Conservation (phyloP, 2,113 vertebrate species). For the Lycaon pictus region DNA sequence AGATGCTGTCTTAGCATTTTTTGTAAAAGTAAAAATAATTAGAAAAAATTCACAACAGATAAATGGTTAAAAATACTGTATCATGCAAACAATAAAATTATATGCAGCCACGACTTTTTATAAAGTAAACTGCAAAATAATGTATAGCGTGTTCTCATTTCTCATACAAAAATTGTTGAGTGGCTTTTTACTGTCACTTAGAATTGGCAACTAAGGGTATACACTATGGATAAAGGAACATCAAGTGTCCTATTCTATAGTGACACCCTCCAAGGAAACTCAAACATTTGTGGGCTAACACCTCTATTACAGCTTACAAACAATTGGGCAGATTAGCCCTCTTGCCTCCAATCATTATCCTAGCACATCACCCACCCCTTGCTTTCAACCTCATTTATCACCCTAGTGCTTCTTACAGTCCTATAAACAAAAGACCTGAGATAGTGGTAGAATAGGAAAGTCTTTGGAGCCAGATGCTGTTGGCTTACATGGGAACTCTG, state of each 20-base stretch:
- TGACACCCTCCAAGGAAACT: neutral
- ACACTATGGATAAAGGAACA: neutral
- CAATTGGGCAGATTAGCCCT: neutral
- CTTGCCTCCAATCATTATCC: neutral
- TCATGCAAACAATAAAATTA: neutral
- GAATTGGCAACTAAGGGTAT: neutral
- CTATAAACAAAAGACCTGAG: neutral
- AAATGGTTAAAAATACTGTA: neutral
- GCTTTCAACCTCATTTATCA: neutral
- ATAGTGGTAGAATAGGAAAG: neutral
- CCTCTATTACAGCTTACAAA: neutral
- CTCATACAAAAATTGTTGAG: neutral
- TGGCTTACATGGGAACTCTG: neutral
- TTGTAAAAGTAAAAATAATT: neutral
- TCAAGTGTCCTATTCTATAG: neutral
- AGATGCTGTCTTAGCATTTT: neutral
- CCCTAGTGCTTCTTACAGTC: neutral
- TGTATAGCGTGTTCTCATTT: neutral
- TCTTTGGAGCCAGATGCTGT: neutral
- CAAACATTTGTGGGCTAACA: neutral
- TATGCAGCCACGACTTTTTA: neutral
- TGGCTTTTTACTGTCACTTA: neutral
- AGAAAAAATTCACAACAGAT: neutral
- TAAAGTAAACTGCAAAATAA: neutral
- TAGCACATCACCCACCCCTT: neutral